Evolutionary conservation across 2,113 vertebrate species (phyloP).

Genomic region (Coptodon bakossiorum): DNA sequence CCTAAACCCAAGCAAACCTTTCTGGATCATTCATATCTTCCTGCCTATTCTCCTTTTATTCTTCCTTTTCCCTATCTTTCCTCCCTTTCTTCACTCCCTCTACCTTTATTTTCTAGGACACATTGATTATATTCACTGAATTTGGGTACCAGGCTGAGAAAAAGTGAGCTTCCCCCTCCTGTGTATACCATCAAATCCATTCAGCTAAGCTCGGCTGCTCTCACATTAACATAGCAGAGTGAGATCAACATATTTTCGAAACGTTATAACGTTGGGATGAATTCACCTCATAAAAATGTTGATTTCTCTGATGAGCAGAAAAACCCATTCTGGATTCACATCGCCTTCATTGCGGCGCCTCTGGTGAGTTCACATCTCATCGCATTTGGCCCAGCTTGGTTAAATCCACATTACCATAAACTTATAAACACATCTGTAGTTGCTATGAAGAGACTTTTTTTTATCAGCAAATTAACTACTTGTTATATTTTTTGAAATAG

Average conservation of each 20-base stretch:
- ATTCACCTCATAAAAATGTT: constrained; percentile 48
- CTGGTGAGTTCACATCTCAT: constrained; percentile 20
- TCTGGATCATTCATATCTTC: background rate
- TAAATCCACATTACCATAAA: constrained; percentile 34
- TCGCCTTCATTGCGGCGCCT: background rate
- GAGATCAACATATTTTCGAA: constrained; percentile 52
- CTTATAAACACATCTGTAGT: constrained; percentile 23
- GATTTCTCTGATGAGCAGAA: constrained; percentile 51
- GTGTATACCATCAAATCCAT: constrained; percentile 47
- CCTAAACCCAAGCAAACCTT: background rate
- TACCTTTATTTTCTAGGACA: background rate
- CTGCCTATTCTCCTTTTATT: background rate
- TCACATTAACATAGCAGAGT: constrained; percentile 43
- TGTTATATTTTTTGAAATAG: background rate
- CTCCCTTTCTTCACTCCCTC: background rate
- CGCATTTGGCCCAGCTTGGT: background rate
- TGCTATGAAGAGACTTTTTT: constrained; percentile 15
- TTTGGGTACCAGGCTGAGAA: constrained; percentile 5
- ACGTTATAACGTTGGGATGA: constrained; percentile 33
- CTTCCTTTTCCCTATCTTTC: background rate
- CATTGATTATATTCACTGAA: constrained; percentile 31
- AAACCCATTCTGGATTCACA: constrained; percentile 11
- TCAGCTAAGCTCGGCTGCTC: constrained; percentile 43
- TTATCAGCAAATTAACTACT: constrained; percentile 1
- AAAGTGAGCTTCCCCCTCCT: background rate